Conservation (phyloP, 2,888 invertebrate species). For the Drosophila sordidapex region DNA sequence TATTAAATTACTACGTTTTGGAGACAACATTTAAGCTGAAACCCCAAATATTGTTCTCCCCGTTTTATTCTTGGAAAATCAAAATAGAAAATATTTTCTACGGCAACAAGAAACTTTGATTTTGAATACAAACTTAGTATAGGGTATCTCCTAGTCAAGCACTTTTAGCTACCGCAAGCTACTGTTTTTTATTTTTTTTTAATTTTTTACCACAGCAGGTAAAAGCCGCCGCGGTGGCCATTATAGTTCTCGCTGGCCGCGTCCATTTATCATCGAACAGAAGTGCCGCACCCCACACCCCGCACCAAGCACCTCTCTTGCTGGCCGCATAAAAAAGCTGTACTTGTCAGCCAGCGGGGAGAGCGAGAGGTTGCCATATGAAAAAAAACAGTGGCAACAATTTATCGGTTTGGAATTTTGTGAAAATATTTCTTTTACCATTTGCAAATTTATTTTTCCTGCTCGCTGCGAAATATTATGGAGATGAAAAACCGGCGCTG, state of each 20-base stretch:
- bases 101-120: background rate
- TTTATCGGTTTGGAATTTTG: slow-evolving; percentile 71
- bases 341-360: slow-evolving; percentile 62
- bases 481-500: slow-evolving; percentile 68
- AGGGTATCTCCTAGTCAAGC: slow-evolving; percentile 14
- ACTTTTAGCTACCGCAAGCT: background rate
- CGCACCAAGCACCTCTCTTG: background rate
- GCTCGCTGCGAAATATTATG: slow-evolving; percentile 59
- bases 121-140: background rate
- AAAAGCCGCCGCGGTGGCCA: slow-evolving; percentile 70
- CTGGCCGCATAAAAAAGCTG: slow-evolving; percentile 37
- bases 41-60: background rate
- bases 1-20: background rate
- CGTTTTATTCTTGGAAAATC: background rate
- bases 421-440: slow-evolving; percentile 67
- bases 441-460: slow-evolving; percentile 77
- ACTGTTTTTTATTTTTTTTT: slow-evolving; percentile 27
- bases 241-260: slow-evolving; percentile 72
- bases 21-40: background rate
- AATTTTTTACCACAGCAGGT: slow-evolving; percentile 58
- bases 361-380: background rate
- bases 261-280: slow-evolving; percentile 70
- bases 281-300: background rate
- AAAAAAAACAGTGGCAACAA: slow-evolving; percentile 47
- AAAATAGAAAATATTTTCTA: background rate